Evolutionary conservation across 2,888 invertebrate species (phyloP), one percentile per base, ranked within the genome.

Genomic region (Lycia hirtaria): DNA sequence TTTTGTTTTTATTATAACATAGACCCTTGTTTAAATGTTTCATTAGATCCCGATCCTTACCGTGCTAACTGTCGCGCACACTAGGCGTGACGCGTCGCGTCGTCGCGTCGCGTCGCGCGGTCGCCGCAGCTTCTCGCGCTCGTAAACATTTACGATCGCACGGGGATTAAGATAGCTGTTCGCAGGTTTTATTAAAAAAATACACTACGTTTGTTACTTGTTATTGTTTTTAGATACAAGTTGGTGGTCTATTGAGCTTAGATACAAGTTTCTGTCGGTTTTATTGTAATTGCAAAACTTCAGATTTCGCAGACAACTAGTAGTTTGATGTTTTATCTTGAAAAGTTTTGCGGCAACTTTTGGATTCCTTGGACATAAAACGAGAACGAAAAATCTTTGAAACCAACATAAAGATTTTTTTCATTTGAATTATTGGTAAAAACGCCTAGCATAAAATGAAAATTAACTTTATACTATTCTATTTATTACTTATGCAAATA

Each of bases 101-200:
- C 37, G 22, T 40, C 17, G 40, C 40, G 89, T 85, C 90, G 81
- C 85, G 83, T 83, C 86, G 83, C 82, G 75, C 81, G 84, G 57
- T 43, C 57, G 57, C 84, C 85, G 83, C 87, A 77, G 75, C 83
- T 78, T 85, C 87, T 83, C 81, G 67, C 72, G 76, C 62, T 87
- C 91, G 87, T 92, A 92, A 91, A 91, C 84, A 81, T 91, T 92
- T 90, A 90, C 88, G 90, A 89, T 69, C 78, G 76, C 65, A 74
- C 72, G 75, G 84, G 88, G 90, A 91, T 87, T 87, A 87, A 85
- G 72, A 76, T 76, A 69, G 75, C 68, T 68, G 71, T 73, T 71
- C 75, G 73, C 80, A 76, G 76, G 81, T 84, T 78, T 83, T 87
- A 88, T 88, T 88, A 87, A 88, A 89, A 87, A 88, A 88, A n/a